Conservation (phyloP, 2,113 vertebrate genomes). For the Phylloscopus whistleri region DNA sequence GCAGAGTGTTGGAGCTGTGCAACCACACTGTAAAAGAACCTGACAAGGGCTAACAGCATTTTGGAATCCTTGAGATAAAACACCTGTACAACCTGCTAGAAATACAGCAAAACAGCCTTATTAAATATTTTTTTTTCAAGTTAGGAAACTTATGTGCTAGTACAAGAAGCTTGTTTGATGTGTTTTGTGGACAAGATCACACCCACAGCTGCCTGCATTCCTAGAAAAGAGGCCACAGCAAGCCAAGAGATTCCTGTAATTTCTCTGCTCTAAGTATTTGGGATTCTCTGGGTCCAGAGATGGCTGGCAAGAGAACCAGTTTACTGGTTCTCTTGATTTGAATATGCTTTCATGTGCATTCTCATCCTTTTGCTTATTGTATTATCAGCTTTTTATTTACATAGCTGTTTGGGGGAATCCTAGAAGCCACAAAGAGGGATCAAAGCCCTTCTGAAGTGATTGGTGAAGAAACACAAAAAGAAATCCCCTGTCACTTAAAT, state of each 20-base stretch:
- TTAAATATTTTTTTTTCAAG: not conserved
- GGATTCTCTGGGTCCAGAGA: not conserved
- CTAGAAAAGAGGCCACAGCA: not conserved
- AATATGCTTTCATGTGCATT: not conserved
- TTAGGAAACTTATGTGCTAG: not conserved
- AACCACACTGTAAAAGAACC: not conserved
- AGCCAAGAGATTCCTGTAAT: not conserved
- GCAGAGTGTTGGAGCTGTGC: rapidly evolving
- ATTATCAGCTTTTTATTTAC: not conserved
- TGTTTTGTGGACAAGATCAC: not conserved
- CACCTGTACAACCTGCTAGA: not conserved
- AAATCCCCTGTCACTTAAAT: not conserved
- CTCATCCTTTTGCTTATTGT: not conserved
- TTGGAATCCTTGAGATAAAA: rapidly evolving
- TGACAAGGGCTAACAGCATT: not conserved
- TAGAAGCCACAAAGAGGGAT: not conserved
- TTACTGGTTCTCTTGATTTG: not conserved
- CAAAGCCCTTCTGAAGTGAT: not conserved
- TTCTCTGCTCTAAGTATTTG: not conserved
- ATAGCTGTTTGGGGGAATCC: rapidly evolving
- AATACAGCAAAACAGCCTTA: not conserved
- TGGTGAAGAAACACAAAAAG: not conserved
- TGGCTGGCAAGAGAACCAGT: not conserved
- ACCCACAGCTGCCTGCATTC: not conserved
- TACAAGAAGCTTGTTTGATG: not conserved